Percentiles rank a stretch among this genome's conserved stretches.
Conservation (phyloP, 2,888 invertebrate genomes). For the Sarcophaga rosellei region DNA sequence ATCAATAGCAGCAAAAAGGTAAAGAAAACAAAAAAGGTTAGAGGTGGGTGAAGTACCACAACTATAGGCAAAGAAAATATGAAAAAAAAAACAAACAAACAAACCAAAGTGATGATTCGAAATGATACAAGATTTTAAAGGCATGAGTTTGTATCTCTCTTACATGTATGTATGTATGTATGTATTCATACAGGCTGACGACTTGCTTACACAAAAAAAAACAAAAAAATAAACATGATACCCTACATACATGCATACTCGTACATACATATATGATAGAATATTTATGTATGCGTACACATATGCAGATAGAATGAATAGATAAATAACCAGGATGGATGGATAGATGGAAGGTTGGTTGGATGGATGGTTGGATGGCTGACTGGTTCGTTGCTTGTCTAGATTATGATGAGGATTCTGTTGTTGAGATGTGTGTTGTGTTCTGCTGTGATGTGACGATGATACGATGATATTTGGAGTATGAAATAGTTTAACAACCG, state of each 20-base stretch:
- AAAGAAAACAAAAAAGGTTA: conserved; percentile 34
- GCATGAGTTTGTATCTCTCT: neutral
- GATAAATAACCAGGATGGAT: conserved; percentile 45
- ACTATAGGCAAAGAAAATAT: conserved; percentile 19
- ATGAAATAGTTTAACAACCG: conserved; percentile 69
- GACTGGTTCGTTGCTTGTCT: conserved; percentile 31
- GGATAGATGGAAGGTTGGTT: conserved; percentile 22
- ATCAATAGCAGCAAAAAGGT: neutral
- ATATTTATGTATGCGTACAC: neutral
- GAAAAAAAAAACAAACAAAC: neutral
- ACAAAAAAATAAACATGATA: neutral
- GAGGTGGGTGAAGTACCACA: conserved; percentile 44
- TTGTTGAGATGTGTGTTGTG: neutral
- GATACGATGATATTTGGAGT: conserved; percentile 63
- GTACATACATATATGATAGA: neutral
- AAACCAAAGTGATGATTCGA: conserved; percentile 1
- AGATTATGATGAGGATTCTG: conserved; percentile 2
- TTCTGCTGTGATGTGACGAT: conserved; percentile 6
- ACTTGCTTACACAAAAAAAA: too few species aligned
- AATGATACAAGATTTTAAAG: conserved; percentile 10
- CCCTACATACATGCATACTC: neutral
- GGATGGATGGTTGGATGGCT: conserved; percentile 48
- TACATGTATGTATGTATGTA: neutral
- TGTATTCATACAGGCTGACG: neutral
- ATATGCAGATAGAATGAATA: conserved; percentile 37